A percentile compares a stretch with the other conserved stretches of the same genome.
Conservation (phyloP, 2,113 vertebrate genomes). For the Carlito syrichta region DNA sequence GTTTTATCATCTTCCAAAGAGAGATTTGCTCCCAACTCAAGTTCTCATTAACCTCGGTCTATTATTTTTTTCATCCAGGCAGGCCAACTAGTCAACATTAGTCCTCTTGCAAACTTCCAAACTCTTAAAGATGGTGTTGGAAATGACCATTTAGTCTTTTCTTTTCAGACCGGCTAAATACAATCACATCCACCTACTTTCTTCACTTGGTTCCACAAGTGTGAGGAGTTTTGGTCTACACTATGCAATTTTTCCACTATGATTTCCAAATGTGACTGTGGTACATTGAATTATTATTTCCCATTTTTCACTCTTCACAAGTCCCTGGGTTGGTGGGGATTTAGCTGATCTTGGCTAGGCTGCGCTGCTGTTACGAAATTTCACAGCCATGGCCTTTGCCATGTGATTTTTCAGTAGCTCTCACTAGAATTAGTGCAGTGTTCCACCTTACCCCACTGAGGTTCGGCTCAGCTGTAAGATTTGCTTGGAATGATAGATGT, state of each 20-base stretch:
- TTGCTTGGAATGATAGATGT: not conserved
- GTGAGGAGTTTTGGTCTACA: not conserved
- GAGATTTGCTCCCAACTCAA: not conserved
- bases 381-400: not conserved
- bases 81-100: not conserved
- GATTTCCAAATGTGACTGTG: not conserved
- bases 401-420: not conserved
- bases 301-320: not conserved
- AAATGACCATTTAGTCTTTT: not conserved
- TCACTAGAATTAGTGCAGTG: not conserved
- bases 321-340: not conserved
- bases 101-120: not conserved
- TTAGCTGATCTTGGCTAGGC: slow-evolving; percentile 29
- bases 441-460: not conserved
- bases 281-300: not conserved
- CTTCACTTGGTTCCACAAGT: not conserved
- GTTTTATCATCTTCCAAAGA: not conserved
- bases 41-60: not conserved
- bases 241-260: not conserved
- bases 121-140: not conserved
- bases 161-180: not conserved
- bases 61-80: not conserved
- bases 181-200: not conserved
- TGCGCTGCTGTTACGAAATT: not conserved
- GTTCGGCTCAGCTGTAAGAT: not conserved